Conservation (phyloP, 2,113 vertebrate species). For the Neotoma lepida region DNA sequence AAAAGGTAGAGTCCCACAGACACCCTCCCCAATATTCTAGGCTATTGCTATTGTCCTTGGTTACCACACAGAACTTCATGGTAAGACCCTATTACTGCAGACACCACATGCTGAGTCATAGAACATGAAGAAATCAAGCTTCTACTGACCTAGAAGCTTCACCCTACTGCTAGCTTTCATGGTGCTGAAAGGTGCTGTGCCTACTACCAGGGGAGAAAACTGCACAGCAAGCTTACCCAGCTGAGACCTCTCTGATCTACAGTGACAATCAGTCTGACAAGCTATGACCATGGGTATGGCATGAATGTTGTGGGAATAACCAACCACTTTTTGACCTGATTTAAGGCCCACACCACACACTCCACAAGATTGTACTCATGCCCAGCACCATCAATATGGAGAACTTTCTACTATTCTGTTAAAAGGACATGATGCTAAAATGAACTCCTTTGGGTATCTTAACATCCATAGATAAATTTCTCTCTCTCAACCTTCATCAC, state of each 20-base stretch:
- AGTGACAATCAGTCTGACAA: not conserved
- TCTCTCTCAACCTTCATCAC: not conserved
- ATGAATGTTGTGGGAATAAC: not conserved
- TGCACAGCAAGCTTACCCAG: not conserved
- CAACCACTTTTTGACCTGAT: not conserved
- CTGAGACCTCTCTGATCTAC: not conserved
- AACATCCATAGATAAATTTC: not conserved
- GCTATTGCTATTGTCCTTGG: not conserved
- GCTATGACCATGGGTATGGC: not conserved
- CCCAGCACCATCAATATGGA: no score
- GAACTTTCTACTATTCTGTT: not conserved
- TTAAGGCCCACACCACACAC: not conserved
- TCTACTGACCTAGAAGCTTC: no score
- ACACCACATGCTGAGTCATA: not conserved
- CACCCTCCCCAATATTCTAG: not conserved
- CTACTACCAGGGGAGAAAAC: not conserved
- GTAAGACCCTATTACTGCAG: not conserved
- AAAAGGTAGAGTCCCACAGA: not conserved
- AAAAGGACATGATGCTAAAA: not conserved
- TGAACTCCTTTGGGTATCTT: not conserved
- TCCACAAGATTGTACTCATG: not conserved
- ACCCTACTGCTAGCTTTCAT: not conserved
- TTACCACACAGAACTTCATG: not conserved
- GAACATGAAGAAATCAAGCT: not conserved
- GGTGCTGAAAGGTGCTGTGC: not conserved